Base-by-base conservation (phyloP, 2,888 invertebrate genomes). In the Cactoblastis cactorum region DNA sequence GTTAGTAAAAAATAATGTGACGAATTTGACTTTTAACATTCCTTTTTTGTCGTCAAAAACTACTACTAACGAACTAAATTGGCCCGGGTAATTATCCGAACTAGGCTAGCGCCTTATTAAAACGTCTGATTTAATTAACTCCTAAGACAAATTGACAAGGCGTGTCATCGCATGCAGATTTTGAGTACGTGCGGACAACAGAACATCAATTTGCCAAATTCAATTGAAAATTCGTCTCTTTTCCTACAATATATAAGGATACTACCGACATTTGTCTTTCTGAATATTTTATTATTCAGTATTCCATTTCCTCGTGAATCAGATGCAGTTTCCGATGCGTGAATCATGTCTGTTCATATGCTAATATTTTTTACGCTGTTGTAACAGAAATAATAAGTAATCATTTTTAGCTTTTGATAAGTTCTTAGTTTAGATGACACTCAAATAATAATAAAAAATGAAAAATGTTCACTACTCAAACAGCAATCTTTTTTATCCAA, bases 291-390 rank as follows among this genome's bases (percentile, higher is more conserved):
- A 50, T 52, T 47, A 52, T 53, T 56, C 48, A 49, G 51, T 53
- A 49, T 43, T 41, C 51, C 45, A 47, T 61, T 59, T 65, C 59
- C 62, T 56, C 48, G 58, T 72, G 72, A 73, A 58, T 73, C 72
- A 72, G 57, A 45, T 52, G 49, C 50, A 19, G 58, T 59, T 69
- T 71, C 72, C 71, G 67, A 64, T 54, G 52, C 50, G 49, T 71
- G 68, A 67, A 54, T 71, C 68, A 70, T 4, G 37, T 50, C 47
- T 18, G 22, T 14, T 24, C 34, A 17, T 22, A 46, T 49, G 52
- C 53, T 48, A 57, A 54, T 51, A 52, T 49, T 52, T 49, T 50
- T 49, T 56, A 54, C 50, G 28, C 28, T 28, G 8, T 28, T 6
- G 9, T 8, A 28, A 6, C 5, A 6, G 8, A 6, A 22, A 6